Evolutionary conservation across 2,888 invertebrate genomes (phyloP).

Genomic region (Drosophila fulvimacula): DNA sequence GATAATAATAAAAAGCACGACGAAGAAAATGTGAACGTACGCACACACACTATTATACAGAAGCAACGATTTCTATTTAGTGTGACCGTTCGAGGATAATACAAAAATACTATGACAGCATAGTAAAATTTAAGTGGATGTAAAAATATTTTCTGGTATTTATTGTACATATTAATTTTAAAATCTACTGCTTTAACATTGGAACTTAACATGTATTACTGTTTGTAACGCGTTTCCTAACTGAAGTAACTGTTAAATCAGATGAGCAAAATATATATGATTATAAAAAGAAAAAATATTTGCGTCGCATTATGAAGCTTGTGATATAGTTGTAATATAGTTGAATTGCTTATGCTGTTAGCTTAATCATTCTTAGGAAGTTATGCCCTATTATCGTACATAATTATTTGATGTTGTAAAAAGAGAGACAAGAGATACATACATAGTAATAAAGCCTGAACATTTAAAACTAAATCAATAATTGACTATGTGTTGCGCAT

Average conservation of each 20-base stretch:
- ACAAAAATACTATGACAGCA: not conserved
- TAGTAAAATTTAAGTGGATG: not conserved
- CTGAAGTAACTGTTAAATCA: not conserved
- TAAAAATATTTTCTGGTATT: not conserved
- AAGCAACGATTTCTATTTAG: slow-evolving; percentile 22
- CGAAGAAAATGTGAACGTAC: slow-evolving; percentile 25
- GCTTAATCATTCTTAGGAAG: not conserved
- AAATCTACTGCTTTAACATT: not conserved
- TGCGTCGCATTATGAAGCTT: not conserved
- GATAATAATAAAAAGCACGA: slow-evolving; percentile 22
- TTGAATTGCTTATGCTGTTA: not conserved
- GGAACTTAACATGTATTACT: not conserved
- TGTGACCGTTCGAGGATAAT: slow-evolving; percentile 23
- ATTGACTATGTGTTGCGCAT: slow-evolving; percentile 76
- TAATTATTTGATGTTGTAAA: slow-evolving; percentile 3
- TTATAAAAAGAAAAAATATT: not conserved
- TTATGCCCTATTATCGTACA: slow-evolving; percentile 1
- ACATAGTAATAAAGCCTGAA: not conserved
- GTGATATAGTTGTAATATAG: not conserved
- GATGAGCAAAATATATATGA: not conserved
- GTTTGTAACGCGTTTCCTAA: not conserved
- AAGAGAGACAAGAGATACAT: not conserved
- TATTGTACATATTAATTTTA: not conserved
- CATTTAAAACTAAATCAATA: not conserved
- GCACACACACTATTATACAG: slow-evolving; percentile 23